Conservation (phyloP, 2,113 vertebrate genomes). For the Mobula hypostoma region DNA sequence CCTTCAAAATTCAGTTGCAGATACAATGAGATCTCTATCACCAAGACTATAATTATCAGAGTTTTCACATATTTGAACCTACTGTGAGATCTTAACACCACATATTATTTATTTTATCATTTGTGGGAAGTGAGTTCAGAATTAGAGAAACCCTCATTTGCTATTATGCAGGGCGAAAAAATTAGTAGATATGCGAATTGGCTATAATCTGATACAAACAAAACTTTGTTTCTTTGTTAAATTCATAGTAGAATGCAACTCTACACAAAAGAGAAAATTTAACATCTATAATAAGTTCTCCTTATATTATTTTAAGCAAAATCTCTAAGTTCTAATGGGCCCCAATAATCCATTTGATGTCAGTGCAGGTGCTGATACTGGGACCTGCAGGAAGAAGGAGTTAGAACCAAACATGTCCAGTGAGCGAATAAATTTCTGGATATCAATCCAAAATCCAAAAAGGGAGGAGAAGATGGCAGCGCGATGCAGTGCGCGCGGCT, state of each 20-base stretch:
- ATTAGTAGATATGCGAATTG: neutral
- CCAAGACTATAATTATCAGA: neutral
- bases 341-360: neutral
- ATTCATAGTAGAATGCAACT: neutral
- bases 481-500: too few relatives aligned
- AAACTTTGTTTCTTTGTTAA: neutral
- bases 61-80: neutral
- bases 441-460: neutral
- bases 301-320: too few relatives aligned
- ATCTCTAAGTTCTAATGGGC: neutral
- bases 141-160: neutral
- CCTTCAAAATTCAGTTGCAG: neutral
- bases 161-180: neutral
- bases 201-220: neutral
- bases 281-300: neutral
- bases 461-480: too few relatives aligned
- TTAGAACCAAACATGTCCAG: neutral
- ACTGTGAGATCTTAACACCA: neutral
- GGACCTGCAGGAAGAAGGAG: too few relatives aligned
- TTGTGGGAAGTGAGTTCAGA: neutral
- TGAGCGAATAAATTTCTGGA: neutral
- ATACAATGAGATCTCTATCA: neutral
- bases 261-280: neutral
- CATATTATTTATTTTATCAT: neutral
- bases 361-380: neutral